Evolutionary conservation across 1,140 invertebrate genomes (phyloP).

Genomic region (Mya arenaria): DNA sequence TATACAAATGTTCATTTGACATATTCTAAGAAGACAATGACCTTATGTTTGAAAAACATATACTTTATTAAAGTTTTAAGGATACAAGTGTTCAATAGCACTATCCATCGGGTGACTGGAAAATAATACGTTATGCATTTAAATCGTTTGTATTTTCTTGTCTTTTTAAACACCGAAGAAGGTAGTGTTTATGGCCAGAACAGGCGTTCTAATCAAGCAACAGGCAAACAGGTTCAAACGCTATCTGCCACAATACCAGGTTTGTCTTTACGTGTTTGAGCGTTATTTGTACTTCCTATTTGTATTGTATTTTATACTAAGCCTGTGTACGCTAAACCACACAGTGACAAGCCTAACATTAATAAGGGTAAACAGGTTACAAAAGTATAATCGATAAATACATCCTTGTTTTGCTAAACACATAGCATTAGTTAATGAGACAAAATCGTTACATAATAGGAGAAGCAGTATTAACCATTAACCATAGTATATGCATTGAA

Average conservation of each 20-base stretch:
- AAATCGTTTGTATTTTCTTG: not conserved
- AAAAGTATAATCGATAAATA: no score
- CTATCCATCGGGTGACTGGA: no score
- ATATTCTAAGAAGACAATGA: not conserved
- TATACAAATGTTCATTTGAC: not conserved
- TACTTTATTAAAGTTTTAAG: not conserved
- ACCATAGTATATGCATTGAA: not conserved
- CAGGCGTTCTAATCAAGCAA: constrained; percentile 75
- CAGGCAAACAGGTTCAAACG: constrained; percentile 71
- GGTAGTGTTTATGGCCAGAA: constrained; percentile 75
- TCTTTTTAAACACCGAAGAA: constrained; percentile 35
- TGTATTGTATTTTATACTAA: no score
- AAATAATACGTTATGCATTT: not conserved
- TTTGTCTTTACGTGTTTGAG: no score
- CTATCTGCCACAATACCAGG: constrained; percentile 60
- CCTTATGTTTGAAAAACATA: not conserved
- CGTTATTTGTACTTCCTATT: no score
- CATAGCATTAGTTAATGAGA: not conserved
- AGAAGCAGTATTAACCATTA: not conserved
- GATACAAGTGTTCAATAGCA: not conserved
- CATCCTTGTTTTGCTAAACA: not conserved
- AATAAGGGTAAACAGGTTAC: no score
- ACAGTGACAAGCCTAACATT: no score
- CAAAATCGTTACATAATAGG: no score
- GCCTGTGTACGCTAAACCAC: no score